These are phyloP conservation scores for Pyralis farinalis DNA, from an alignment of 2,888 invertebrate species.

Conservation along the genomic window DNA sequence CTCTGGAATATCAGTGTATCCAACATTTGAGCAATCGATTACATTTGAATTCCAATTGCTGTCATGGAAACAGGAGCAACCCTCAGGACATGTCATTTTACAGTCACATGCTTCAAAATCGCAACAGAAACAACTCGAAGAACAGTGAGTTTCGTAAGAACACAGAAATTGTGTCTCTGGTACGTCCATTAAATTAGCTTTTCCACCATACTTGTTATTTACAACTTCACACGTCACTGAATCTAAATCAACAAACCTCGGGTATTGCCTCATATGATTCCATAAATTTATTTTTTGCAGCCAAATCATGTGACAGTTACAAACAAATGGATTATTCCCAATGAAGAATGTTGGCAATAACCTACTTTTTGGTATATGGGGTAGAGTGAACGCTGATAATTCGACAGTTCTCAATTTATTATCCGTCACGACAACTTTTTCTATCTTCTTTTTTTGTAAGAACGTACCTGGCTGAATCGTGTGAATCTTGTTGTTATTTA, in stretches of 20 bases:
- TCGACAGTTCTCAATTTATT: conserved; percentile 88
- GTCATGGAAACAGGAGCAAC: conserved; percentile 92
- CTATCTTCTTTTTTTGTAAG: conserved; percentile 85
- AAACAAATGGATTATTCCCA: conserved; percentile 91
- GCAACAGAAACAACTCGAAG: conserved; percentile 92
- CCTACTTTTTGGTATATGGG: conserved; percentile 83
- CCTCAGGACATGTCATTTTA: conserved; percentile 92
- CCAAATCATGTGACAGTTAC: conserved; percentile 95
- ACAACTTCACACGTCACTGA: conserved; percentile 87
- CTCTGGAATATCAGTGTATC: conserved; percentile 86
- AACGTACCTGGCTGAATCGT: conserved; percentile 87
- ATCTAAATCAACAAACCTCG: conserved; percentile 89
- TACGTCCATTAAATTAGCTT: conserved; percentile 84
- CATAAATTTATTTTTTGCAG: conserved; percentile 88
- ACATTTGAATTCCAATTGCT: conserved; percentile 92
- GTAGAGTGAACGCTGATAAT: conserved; percentile 85
- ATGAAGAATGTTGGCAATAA: conserved; percentile 89
- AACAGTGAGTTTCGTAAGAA: conserved; percentile 90
- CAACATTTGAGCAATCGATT: conserved; percentile 89
- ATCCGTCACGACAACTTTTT: conserved; percentile 88
- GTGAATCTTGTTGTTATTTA: conserved; percentile 89
- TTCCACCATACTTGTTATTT: conserved; percentile 83
- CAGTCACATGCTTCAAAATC: conserved; percentile 95
- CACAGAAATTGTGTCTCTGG: conserved; percentile 90
- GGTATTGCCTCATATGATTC: conserved; percentile 87